These are phyloP conservation scores for Polypedilum vanderplanki DNA, from an alignment of 1,140 invertebrate species.

Conservation along the genomic window DNA sequence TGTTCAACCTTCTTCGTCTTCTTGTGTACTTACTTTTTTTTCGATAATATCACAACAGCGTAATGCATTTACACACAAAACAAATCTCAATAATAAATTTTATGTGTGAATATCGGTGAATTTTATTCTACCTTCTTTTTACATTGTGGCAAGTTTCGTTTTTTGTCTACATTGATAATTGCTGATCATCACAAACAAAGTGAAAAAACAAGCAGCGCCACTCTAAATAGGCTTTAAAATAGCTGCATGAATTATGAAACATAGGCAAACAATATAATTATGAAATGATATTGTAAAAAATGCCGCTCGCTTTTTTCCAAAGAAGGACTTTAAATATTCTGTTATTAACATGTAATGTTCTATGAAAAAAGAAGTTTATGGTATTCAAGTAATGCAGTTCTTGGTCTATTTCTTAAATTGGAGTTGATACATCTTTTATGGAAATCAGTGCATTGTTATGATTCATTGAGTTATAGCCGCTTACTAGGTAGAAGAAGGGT, in stretches of 20 bases:
- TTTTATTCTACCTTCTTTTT: background rate
- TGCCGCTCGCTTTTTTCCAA: no score
- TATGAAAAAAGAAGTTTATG: no score
- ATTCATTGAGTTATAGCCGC: no score
- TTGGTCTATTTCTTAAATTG: no score
- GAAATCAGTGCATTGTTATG: no score
- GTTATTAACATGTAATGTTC: no score
- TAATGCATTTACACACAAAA: slow-evolving; percentile 16
- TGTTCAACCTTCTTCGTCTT: slow-evolving; percentile 22
- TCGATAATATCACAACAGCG: background rate
- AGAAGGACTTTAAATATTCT: no score
- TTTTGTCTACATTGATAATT: background rate
- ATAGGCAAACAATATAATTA: slow-evolving; percentile 24
- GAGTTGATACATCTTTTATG: no score
- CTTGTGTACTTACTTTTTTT: background rate
- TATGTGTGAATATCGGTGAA: slow-evolving; percentile 27
- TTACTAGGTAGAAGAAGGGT: no score
- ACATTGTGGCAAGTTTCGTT: no score
- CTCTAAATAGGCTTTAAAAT: background rate
- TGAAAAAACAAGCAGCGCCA: background rate
- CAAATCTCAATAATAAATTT: slow-evolving; percentile 20
- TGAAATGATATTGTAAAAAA: background rate
- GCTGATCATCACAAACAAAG: background rate
- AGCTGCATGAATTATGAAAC: slow-evolving; percentile 22
- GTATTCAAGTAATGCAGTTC: no score